A percentile compares a stretch with the other conserved stretches of the same genome.
Conservation (phyloP, 2,888 invertebrate species). For the Drosophila basisetae region DNA sequence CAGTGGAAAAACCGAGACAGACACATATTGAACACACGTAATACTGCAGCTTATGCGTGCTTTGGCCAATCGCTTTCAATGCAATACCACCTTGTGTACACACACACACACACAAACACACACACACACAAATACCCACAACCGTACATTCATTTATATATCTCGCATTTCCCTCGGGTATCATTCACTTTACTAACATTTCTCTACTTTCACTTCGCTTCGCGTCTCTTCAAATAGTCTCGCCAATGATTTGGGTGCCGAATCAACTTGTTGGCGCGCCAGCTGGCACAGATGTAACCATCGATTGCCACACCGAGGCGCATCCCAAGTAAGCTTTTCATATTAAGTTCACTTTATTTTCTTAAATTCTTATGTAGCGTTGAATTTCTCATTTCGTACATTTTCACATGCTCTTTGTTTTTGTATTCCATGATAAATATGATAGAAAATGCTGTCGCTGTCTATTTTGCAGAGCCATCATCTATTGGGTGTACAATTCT, state of each 20-base stretch:
- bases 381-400: constrained; percentile 13
- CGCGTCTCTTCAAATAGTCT: constrained; percentile 87
- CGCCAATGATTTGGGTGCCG: constrained; percentile 97
- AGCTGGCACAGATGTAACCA: constrained; percentile 94
- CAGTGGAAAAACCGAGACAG: constrained; percentile 13
- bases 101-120: no score
- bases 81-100: constrained; percentile 40
- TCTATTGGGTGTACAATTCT: constrained; percentile 96
- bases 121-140: neutral
- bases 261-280: constrained; percentile 97
- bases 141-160: neutral
- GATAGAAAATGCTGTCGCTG: constrained; percentile 20
- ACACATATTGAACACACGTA: constrained; percentile 59
- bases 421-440: constrained; percentile 18
- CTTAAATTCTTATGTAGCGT: constrained; percentile 24
- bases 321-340: constrained; percentile 88
- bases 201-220: constrained; percentile 9
- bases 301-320: constrained; percentile 97
- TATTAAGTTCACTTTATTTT: constrained; percentile 4
- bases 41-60: constrained; percentile 75
- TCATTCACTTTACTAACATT: constrained; percentile 65
- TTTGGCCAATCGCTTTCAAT: constrained; percentile 64
- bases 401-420: constrained; percentile 25
- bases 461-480: constrained; percentile 89
- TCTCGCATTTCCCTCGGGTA: constrained; percentile 43